These are phyloP conservation scores for Leontocebus nigricollis DNA, from an alignment of 2,797 vertebrate genomes.

Conservation along the genomic window DNA sequence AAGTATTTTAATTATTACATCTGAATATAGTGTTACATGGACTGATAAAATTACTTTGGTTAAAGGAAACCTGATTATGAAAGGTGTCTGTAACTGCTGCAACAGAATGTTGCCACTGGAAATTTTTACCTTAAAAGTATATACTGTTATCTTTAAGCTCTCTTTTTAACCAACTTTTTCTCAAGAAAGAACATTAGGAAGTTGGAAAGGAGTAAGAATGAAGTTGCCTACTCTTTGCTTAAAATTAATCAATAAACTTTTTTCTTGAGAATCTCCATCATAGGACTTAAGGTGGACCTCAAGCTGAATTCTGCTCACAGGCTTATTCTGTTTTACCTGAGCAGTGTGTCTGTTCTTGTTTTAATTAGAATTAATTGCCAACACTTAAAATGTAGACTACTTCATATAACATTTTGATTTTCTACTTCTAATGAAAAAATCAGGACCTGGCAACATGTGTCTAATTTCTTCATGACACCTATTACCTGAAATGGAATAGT, in stretches of 20 bases:
- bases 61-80: conserved; percentile 6
- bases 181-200: neutral
- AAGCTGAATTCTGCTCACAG: neutral
- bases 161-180: neutral
- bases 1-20: neutral
- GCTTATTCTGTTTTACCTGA: neutral
- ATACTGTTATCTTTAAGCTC: neutral
- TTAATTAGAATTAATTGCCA: conserved; percentile 11
- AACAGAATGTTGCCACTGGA: neutral
- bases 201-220: neutral
- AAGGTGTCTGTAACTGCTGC: neutral
- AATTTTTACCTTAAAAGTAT: neutral
- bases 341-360: neutral
- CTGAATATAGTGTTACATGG: neutral
- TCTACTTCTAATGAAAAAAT: neutral
- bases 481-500: neutral
- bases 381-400: neutral
- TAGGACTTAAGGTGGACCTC: neutral
- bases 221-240: conserved; percentile 31
- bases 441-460: neutral
- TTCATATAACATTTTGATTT: neutral
- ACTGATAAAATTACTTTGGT: neutral
- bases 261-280: neutral
- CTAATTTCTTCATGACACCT: neutral
- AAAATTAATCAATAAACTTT: neutral